Evolutionary conservation across 1,140 invertebrate species (phyloP).

Genomic region (Dysdera silvatica): DNA sequence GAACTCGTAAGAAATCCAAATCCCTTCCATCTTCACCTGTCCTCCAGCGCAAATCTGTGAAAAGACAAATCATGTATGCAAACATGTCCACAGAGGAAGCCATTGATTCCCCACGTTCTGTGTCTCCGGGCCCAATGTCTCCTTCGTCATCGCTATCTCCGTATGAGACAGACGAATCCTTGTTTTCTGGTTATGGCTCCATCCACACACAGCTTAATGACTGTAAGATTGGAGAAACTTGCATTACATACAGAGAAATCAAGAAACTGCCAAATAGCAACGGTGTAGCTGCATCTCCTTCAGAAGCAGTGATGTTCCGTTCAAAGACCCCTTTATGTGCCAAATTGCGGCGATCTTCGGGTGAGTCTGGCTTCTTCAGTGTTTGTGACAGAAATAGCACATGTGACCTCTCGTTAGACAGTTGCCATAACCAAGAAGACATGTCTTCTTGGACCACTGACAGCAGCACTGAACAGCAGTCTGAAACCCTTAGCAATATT

Average conservation of each 20-base stretch:
- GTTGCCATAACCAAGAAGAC: neutral
- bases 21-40: constrained; percentile 20
- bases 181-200: constrained; percentile 9
- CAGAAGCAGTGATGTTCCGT: neutral
- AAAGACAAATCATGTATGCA: constrained; percentile 33
- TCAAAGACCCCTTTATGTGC: constrained; percentile 37
- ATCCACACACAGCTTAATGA: constrained; percentile 26
- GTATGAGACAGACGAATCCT: constrained; percentile 13
- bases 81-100: constrained; percentile 15
- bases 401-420: constrained; percentile 29
- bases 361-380: constrained; percentile 79
- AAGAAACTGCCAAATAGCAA: neutral
- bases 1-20: constrained; percentile 3
- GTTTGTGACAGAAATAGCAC: constrained; percentile 54
- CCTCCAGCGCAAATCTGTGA: constrained; percentile 2
- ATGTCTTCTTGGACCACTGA: neutral
- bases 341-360: constrained; percentile 63
- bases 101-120: constrained; percentile 14
- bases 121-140: constrained; percentile 11
- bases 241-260: neutral
- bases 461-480: neutral
- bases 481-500: neutral
- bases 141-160: constrained; percentile 17
- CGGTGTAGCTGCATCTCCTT: neutral
- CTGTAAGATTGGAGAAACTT: constrained; percentile 13